Percentiles rank a stretch among this genome's conserved stretches.
Evolutionary conservation across 2,113 vertebrate genomes (phyloP).

Genomic region (Cyphomyrus discorhynchus): DNA sequence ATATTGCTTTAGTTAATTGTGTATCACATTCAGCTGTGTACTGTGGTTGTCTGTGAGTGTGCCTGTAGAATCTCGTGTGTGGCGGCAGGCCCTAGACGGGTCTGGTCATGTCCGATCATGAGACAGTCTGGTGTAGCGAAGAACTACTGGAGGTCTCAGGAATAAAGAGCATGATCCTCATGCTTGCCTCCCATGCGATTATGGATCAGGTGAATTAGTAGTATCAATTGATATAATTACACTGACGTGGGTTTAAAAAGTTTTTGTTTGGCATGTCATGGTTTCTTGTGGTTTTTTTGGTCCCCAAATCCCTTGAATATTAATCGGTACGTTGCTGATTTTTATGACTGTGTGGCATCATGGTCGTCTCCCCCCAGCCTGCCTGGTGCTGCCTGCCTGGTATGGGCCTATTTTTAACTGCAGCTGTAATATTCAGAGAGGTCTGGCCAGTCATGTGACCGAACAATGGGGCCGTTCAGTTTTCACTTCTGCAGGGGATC

Average conservation of each 20-base stretch:
- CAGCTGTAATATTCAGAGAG: slow-evolving; percentile 18
- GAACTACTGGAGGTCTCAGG: background rate
- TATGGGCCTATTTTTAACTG: slow-evolving; percentile 25
- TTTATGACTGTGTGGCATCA: background rate
- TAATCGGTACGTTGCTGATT: background rate
- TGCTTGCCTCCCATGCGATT: background rate
- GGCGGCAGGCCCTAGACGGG: background rate
- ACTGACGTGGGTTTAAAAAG: background rate
- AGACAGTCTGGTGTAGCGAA: background rate
- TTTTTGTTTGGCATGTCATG: slow-evolving; percentile 31
- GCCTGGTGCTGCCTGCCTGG: slow-evolving; percentile 26
- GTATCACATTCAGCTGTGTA: background rate
- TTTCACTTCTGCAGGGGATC: slow-evolving; percentile 62
- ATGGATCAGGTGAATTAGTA: background rate
- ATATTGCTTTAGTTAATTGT: background rate
- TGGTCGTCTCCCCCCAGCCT: background rate
- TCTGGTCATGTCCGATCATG: slow-evolving; percentile 4
- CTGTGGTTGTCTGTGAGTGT: too few species aligned
- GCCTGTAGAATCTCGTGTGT: background rate
- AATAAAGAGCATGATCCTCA: background rate
- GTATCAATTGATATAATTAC: slow-evolving; percentile 18
- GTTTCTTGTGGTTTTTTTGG: slow-evolving; percentile 43
- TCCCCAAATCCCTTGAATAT: slow-evolving; percentile 25
- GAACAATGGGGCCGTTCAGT: slow-evolving; percentile 45
- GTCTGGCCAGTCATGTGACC: slow-evolving; percentile 43